Evolutionary conservation across 2,113 vertebrate species (phyloP), one percentile per base, ranked within the genome.

Genomic region (Chloropsis cyanopogon): DNA sequence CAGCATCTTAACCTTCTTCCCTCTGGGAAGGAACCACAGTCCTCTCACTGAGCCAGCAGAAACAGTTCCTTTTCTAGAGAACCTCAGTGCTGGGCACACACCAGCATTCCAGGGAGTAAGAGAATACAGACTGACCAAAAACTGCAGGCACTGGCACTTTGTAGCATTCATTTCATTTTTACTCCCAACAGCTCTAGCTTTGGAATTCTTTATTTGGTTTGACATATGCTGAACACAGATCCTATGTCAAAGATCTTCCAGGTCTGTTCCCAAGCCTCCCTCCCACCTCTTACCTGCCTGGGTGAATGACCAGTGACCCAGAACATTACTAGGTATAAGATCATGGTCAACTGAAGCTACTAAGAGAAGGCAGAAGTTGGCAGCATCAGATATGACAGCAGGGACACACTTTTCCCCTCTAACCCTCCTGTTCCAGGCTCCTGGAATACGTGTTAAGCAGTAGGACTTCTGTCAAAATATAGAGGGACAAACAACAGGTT

Each of bases 151-250:
- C 28, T 14, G 19, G 35, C 60, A 53, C 13, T 17, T 28, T 1
- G 21, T 39, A 88, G 87, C 52, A 73, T 44, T 57, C 5, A 53
- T 57, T 66, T 69, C 11, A 89, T 63, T 84, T 86, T 64, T 73
- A 60, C 35, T 90, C 33, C 44, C 26, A 86, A n/a, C n/a, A 70
- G 47, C 64, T 90, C 82, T 71, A 63, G 49, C 85, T 96, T 90
- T 94, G 91, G 88, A 82, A 88, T 94, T 89, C 50, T 97, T 96
- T 95, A 96, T 97, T 96, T 95, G 81, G 73, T 47, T 92, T 92
- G 56, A 91, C 25, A 52, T 64, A 91, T 20, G 52, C 64, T 56
- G 47, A 78, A 87, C 64, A 91, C 22, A 88, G 47, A 70, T 81
- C 44, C 39, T 47, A 7, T 14, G 23, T 78, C 69, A 35, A 59